Evolutionary conservation across 2,888 invertebrate species (phyloP).

Genomic region (Agapostemon virescens): DNA sequence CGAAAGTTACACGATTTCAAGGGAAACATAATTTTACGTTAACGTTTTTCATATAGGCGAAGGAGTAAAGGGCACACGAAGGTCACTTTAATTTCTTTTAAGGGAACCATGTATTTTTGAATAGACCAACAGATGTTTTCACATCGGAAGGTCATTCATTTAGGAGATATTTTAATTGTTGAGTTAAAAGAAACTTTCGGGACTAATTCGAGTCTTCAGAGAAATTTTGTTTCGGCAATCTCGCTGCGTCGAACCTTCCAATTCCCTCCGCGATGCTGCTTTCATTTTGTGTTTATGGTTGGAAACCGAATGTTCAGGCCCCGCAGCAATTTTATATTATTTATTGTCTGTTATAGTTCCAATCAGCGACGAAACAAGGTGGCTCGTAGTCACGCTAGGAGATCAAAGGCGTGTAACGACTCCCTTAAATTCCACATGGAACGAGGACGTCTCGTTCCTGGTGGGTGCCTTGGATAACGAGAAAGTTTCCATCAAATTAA

Average conservation of each 20-base stretch:
- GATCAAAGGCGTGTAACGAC: conserved; percentile 80
- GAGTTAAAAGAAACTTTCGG: too few relatives aligned
- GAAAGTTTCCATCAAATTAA: conserved; percentile 80
- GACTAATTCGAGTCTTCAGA: neutral
- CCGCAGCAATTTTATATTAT: neutral
- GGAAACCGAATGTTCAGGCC: neutral
- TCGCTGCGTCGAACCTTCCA: neutral
- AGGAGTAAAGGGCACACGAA: too few relatives aligned
- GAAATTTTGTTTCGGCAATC: neutral
- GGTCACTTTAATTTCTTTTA: neutral
- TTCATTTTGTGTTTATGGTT: neutral
- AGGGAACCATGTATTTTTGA: neutral
- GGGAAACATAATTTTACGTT: rapidly evolving
- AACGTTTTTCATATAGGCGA: neutral
- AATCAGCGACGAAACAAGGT: conserved; percentile 79
- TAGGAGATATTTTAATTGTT: too few relatives aligned
- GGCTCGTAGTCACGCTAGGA: conserved; percentile 80
- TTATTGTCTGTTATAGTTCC: conserved; percentile 46
- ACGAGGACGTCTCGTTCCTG: conserved; percentile 81
- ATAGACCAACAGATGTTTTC: too few relatives aligned
- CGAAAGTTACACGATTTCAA: neutral
- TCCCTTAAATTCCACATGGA: conserved; percentile 79
- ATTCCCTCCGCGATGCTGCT: neutral
- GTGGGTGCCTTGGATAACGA: conserved; percentile 80
- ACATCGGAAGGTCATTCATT: too few relatives aligned